phyloP scores from a whole-genome alignment of 2,888 invertebrate species.

The Notocelia uddmanniana region DNA sequence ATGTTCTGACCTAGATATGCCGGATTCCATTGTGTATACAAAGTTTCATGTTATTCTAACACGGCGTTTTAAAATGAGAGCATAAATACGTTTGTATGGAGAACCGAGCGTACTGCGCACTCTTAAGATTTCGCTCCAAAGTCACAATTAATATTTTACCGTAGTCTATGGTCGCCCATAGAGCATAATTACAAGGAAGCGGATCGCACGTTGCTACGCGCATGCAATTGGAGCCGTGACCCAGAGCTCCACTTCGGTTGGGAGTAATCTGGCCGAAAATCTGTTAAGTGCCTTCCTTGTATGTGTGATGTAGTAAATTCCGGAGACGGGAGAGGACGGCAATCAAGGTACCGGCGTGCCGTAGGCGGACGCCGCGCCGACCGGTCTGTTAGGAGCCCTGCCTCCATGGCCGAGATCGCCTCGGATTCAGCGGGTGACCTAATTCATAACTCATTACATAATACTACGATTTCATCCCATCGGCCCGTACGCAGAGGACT shows the following conservation, averaged over 20 bases:
- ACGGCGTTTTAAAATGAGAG: no score
- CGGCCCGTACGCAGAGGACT: slow-evolving; percentile 67
- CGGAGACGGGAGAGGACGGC: slow-evolving; percentile 40
- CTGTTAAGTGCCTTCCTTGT: slow-evolving; percentile 44
- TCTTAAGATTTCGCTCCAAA: neutral
- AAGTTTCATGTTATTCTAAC: no score
- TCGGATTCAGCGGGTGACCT: slow-evolving; percentile 79
- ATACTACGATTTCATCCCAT: slow-evolving; percentile 64
- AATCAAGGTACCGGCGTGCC: slow-evolving; percentile 28
- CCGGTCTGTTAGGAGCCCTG: slow-evolving; percentile 63
- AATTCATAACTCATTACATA: slow-evolving; percentile 81
- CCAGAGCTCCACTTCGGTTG: slow-evolving; percentile 40
- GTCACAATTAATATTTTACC: neutral
- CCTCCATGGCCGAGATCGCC: slow-evolving; percentile 75
- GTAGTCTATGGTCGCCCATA: neutral
- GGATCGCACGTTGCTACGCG: slow-evolving; percentile 37
- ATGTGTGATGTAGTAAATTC: slow-evolving; percentile 42
- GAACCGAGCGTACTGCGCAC: no score
- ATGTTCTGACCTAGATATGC: no score
- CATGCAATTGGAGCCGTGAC: slow-evolving; percentile 38
- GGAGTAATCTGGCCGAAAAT: slow-evolving; percentile 43
- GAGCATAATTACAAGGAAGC: slow-evolving; percentile 23
- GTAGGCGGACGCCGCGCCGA: slow-evolving; percentile 41
- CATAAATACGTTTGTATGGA: no score
- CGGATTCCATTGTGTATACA: no score